Evolutionary conservation across 2,113 vertebrate species (phyloP).

Genomic region (Ceuthmochares aereus): DNA sequence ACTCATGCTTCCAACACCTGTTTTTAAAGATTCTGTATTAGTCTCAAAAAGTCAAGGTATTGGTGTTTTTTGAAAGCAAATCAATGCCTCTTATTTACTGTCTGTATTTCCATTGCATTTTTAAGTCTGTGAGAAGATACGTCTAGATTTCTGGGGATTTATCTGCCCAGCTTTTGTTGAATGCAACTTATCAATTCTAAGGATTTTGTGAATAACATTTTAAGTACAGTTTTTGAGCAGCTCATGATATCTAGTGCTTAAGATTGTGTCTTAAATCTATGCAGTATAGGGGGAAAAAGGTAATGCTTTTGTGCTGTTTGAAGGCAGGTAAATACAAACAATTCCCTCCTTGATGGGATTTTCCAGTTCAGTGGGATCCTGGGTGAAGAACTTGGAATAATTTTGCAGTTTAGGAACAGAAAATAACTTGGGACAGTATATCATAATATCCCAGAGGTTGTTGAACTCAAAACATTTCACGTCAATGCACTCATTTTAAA

Average conservation of each 20-base stretch:
- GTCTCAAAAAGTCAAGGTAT: neutral
- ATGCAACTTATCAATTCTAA: neutral
- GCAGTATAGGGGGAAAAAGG: neutral
- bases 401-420: neutral
- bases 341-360: neutral
- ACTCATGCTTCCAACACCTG: neutral
- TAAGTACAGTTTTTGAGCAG: neutral
- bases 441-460: neutral
- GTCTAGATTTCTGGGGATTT: neutral
- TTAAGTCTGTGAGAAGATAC: neutral
- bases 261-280: neutral
- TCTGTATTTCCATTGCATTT: neutral
- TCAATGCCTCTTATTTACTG: neutral
- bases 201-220: neutral
- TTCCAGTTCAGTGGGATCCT: neutral
- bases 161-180: neutral
- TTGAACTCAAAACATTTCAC: neutral
- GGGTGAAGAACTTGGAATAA: neutral
- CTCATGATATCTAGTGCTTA: neutral
- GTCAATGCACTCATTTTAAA: neutral
- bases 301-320: fast-evolving
- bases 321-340: neutral
- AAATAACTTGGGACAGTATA: neutral
- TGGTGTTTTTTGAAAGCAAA: neutral
- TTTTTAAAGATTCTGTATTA: neutral